Conservation (phyloP, 2,888 invertebrate genomes). For the Pseudococcus jackbeardsleyi region DNA sequence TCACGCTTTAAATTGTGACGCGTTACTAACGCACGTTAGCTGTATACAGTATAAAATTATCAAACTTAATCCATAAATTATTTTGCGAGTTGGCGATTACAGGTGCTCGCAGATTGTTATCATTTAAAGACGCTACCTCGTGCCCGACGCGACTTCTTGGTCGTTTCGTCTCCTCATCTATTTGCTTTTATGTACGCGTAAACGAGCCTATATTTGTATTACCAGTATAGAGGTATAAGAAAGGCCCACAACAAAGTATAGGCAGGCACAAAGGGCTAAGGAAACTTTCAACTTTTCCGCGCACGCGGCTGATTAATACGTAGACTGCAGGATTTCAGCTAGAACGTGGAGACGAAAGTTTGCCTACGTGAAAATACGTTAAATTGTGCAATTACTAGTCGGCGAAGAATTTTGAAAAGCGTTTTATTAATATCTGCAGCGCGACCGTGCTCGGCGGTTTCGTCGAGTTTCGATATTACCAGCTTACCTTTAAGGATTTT, state of each 20-base stretch:
- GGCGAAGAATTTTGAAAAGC: conserved; percentile 48
- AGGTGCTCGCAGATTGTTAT: conserved; percentile 49
- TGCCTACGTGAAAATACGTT: conserved; percentile 60
- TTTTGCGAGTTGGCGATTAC: conserved; percentile 29
- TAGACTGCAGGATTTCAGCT: no score
- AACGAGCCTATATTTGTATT: not conserved
- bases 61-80: conserved; percentile 49
- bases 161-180: not conserved
- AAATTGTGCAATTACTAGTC: conserved; percentile 54
- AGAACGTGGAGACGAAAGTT: conserved; percentile 37
- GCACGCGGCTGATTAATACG: conserved; percentile 52
- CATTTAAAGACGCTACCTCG: not conserved
- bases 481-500: conserved; percentile 38
- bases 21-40: conserved; percentile 36
- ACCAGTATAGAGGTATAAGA: no score
- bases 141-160: not conserved
- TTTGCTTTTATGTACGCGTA: not conserved
- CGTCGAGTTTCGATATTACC: not conserved
- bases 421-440: conserved; percentile 46
- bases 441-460: not conserved
- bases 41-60: conserved; percentile 38
- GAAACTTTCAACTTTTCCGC: conserved; percentile 58
- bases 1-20: conserved; percentile 29
- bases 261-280: conserved; percentile 23
- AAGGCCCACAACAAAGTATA: conserved; percentile 7